Base-by-base conservation (phyloP, 1,140 invertebrate genomes). In the Plectrocnemia conspersa region DNA sequence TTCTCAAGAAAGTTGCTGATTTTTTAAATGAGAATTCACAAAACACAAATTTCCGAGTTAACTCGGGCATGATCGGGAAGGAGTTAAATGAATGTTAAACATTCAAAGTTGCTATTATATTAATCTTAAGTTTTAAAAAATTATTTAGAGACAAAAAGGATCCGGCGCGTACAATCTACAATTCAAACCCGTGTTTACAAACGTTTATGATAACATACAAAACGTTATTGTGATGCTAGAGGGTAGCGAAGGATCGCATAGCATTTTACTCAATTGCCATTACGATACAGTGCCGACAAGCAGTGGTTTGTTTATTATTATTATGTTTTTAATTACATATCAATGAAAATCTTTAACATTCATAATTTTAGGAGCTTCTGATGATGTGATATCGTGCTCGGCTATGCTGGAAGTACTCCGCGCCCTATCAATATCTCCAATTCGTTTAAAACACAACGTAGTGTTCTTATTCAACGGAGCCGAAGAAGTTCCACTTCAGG, bases 401-500 rank as follows among this genome's bases (percentile, higher is more conserved):
- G 77, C 81, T 1, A 87, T 89, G 85, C 65, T 88, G 32, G 88
- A 91, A 68, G 68, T 82, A 0, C 62, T 90, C 5, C 67, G 77
- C 29, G 77, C 80, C 32, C 66, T 93, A 3, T 77, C 86, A 0
- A 74, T 76, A 48, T 66, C 73, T 7, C 59, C 66, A 2, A 61
- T 62, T 5, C 73, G 78, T 5, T 69, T 86, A 5, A 74, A 71
- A 57, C 70, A 79, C 53, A 77, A 77, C 40, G 70, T 90, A 1
- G 74, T 91, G 23, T 90, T 91, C 64, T 69, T 89, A 0, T 91
- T 90, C 63, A 91, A 91, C 65, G 87, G 88, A 16, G 87, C 84
- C 13, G 86, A 88, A 68, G 86, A 89, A 67, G 84, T 79, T 61
- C 70, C 76, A 11, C 64, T 88, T 32, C 66, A 71, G 64, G 73